phyloP scores from a whole-genome alignment of 2,113 vertebrate genomes.

The Melanostigma gelatinosum region DNA sequence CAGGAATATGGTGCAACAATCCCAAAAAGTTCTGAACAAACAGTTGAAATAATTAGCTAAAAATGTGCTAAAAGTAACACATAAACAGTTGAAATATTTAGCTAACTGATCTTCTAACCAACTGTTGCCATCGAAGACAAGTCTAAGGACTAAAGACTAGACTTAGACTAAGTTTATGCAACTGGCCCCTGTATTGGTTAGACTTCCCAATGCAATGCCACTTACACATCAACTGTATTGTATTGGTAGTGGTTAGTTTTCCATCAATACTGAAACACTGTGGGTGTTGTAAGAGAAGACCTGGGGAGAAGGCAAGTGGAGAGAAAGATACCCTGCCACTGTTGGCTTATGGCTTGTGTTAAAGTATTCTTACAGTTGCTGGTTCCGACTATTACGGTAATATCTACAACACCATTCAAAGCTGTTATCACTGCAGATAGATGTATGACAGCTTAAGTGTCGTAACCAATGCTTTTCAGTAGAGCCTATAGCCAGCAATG shows the following conservation, averaged over 20 bases:
- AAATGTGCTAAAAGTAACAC: no score
- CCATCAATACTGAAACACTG: not conserved
- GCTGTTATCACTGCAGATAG: conserved; percentile 8
- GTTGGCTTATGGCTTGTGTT: conserved; percentile 46
- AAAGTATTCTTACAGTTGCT: not conserved
- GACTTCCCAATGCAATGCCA: not conserved
- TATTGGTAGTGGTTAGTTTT: not conserved
- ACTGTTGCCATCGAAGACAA: no score
- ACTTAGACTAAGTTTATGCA: not conserved
- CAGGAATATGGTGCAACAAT: not conserved
- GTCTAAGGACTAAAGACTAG: no score
- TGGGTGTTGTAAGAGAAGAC: not conserved
- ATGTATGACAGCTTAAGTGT: conserved; percentile 11
- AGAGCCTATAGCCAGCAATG: not conserved
- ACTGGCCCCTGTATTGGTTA: not conserved
- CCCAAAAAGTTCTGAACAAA: not conserved
- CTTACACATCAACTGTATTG: not conserved
- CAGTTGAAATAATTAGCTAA: no score
- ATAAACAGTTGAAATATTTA: no score
- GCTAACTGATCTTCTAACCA: no score
- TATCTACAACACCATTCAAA: not conserved
- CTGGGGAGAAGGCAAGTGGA: conserved; percentile 46
- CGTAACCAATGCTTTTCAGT: not conserved
- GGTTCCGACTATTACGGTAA: not conserved
- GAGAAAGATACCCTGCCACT: conserved; percentile 27